Percentiles rank a stretch among this genome's conserved stretches.
phyloP scores from a whole-genome alignment of 2,113 vertebrate genomes.

The Oxyura jamaicensis region DNA sequence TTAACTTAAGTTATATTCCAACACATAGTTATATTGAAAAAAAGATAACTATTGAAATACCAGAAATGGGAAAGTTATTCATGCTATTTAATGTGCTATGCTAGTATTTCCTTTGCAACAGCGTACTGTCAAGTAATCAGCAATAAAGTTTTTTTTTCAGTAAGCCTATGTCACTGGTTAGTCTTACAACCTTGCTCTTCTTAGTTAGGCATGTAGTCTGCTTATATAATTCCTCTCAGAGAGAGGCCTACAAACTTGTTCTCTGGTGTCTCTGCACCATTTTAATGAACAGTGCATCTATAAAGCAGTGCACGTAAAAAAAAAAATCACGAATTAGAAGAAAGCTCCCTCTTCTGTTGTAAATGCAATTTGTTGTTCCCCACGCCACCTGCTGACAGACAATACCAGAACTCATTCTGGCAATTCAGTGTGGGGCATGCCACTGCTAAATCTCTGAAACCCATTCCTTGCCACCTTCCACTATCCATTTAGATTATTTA shows the following conservation, averaged over 20 bases:
- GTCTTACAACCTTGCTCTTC: background rate
- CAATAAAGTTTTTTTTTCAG: background rate
- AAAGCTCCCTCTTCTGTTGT: background rate
- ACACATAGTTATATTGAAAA: background rate
- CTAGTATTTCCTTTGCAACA: background rate
- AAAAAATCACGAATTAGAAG: background rate
- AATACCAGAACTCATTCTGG: background rate
- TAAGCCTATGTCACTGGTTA: background rate
- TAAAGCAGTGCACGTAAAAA: background rate
- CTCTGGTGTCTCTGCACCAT: background rate
- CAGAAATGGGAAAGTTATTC: background rate
- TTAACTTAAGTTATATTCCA: background rate
- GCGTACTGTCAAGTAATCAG: background rate
- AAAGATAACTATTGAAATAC: background rate
- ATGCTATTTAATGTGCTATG: background rate
- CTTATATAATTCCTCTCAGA: background rate
- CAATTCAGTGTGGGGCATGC: accelerated
- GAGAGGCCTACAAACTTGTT: background rate
- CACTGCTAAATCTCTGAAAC: background rate
- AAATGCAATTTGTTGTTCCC: background rate
- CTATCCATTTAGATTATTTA: background rate
- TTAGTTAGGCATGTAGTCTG: background rate
- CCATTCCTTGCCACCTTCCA: background rate
- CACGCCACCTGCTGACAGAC: background rate
- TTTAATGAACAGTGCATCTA: background rate